These are phyloP conservation scores for Staurois parvus DNA, from an alignment of 2,797 vertebrate genomes.

Conservation along the genomic window DNA sequence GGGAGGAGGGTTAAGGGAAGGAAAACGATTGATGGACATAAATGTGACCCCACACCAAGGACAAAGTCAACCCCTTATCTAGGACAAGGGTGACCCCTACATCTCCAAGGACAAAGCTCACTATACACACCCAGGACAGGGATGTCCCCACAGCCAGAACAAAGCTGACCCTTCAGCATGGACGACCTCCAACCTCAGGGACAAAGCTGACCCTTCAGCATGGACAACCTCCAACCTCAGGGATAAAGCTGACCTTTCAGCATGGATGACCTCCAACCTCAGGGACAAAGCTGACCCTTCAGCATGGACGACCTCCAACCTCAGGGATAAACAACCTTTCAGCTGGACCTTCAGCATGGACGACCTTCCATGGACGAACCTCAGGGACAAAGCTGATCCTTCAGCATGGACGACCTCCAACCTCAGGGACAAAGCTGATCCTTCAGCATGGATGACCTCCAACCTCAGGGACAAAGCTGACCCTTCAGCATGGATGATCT, in stretches of 20 bases:
- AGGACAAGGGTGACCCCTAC: not conserved
- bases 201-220: not conserved
- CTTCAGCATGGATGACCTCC: too few relatives aligned
- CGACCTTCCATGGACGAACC: too few relatives aligned
- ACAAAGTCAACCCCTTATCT: too few relatives aligned
- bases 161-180: not conserved
- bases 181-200: too few relatives aligned
- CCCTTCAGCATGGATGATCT: not conserved
- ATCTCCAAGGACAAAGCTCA: too few relatives aligned
- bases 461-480: not conserved
- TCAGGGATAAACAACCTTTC: not conserved
- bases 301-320: not conserved
- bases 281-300: too few relatives aligned
- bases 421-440: not conserved
- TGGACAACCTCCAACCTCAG: not conserved
- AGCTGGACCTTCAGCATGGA: not conserved
- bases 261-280: not conserved
- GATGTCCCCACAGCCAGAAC: not conserved
- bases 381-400: not conserved
- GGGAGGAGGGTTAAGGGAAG: conserved; percentile 10
- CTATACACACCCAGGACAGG: not conserved
- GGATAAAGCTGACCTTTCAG: too few relatives aligned
- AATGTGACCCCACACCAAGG: not conserved
- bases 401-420: too few relatives aligned
- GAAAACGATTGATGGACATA: not conserved